Conservation (phyloP, 2,888 invertebrate genomes). For the Agrilus biguttatus region DNA sequence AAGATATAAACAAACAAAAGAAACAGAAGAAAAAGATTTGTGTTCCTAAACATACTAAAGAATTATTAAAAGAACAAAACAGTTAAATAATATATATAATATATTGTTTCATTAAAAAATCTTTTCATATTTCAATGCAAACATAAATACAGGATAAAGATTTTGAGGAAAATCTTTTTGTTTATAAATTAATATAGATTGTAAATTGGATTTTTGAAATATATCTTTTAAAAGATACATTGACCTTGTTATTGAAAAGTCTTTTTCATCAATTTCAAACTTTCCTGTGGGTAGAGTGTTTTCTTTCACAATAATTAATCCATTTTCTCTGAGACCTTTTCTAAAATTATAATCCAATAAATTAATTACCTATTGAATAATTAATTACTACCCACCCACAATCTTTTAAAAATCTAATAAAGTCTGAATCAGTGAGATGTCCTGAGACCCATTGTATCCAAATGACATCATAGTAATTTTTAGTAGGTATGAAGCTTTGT, state of each 20-base stretch:
- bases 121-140: conserved; percentile 46
- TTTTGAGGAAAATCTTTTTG: conserved; percentile 84
- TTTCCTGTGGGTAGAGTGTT: conserved; percentile 65
- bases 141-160: conserved; percentile 84
- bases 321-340: conserved; percentile 48
- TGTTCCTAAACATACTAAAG: conserved; percentile 47
- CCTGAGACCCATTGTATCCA: conserved; percentile 97
- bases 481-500: conserved; percentile 68
- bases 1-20: conserved; percentile 13
- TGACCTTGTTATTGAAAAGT: conserved; percentile 85
- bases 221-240: conserved; percentile 46
- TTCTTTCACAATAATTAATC: conserved; percentile 87
- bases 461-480: conserved; percentile 71
- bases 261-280: conserved; percentile 60
- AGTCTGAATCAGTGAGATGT: conserved; percentile 72
- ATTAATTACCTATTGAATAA: not conserved
- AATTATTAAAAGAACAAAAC: conserved; percentile 17
- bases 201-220: conserved; percentile 59
- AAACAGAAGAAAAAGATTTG: conserved; percentile 45
- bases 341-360: conserved; percentile 31
- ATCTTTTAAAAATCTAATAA: conserved; percentile 54
- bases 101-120: conserved; percentile 2
- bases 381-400: conserved; percentile 34
- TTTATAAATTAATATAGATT: conserved; percentile 57
- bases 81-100: no score